Evolutionary conservation across 2,888 invertebrate species (phyloP), one percentile per base, ranked within the genome.

Genomic region (Autographa pulchrina): DNA sequence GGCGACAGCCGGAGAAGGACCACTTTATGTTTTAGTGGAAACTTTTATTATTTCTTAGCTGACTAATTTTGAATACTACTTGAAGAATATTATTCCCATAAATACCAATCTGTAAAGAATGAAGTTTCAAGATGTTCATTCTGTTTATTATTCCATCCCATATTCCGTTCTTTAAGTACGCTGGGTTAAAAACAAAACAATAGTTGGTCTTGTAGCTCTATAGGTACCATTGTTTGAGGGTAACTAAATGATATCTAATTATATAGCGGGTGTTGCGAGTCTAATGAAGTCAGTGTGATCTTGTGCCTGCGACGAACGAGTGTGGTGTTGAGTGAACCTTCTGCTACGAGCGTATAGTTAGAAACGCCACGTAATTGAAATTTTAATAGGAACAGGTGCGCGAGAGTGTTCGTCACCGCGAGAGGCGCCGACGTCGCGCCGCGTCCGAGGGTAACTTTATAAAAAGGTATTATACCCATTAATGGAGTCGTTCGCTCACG

Each of bases 381-480:
- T 88, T 90, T 90, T 89, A 92, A 92, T 90, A 88, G 86, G 84
- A 86, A 84, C 92, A 92, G 92, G 92, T 92, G 91, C 80, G 84
- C 77, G 73, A 70, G 75, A 69, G 74, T 62, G 68, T 63, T 62
- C 60, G 58, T 72, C 68, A 60, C 62, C 61, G 25, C 63, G 43
- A 41, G 48, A 66, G 63, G 64, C 68, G 59, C 52, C 56, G 58
- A 43, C 62, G 18, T 20, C 54, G 25, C 62, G 8, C 48, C 62
- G 38, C 62, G 14, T 48, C 62, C 61, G 41, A 59, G 61, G 60
- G 74, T 58, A 71, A 65, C 35, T 62, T 66, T 67, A 62, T 75
- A 66, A 65, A 78, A 78, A 70, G 18, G 65, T 70, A 63, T 78
- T 54, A 52, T 43, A 13, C 9, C 65, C 56, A 52, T 52, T 59